Evolutionary conservation across 2,888 invertebrate species (phyloP).

Genomic region (Scelioninae gen. 1): DNA sequence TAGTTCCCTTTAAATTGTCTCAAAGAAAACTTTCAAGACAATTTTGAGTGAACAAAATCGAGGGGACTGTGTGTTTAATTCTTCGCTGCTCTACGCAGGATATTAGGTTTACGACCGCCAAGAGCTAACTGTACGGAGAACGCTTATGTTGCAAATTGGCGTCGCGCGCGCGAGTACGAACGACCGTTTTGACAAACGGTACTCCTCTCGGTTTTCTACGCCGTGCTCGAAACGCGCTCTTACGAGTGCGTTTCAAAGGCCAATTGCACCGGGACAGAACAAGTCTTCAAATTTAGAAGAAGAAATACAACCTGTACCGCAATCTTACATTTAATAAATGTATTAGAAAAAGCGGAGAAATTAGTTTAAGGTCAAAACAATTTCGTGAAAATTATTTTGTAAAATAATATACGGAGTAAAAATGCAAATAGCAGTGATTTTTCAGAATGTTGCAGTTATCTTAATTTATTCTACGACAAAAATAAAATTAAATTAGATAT

Average conservation of each 20-base stretch:
- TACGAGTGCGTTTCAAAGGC: conserved; percentile 54
- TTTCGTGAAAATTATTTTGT: not conserved
- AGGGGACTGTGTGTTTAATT: conserved; percentile 44
- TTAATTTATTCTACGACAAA: no score
- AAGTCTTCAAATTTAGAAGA: conserved; percentile 8
- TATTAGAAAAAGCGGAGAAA: no score
- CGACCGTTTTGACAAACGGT: conserved; percentile 82
- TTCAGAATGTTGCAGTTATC: no score
- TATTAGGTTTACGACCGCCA: conserved; percentile 67
- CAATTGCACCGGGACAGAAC: conserved; percentile 37
- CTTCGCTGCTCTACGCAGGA: conserved; percentile 39
- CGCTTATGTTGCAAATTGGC: conserved; percentile 80
- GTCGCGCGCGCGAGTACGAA: conserved; percentile 75
- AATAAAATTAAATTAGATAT: no score
- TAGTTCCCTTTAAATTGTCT: not conserved
- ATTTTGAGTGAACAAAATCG: conserved; percentile 3
- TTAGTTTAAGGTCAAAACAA: not conserved
- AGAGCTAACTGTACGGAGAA: conserved; percentile 76
- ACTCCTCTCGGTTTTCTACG: conserved; percentile 73
- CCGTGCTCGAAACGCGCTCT: conserved; percentile 54
- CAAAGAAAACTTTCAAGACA: not conserved
- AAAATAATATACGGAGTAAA: no score
- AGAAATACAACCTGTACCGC: no score
- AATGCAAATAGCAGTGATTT: no score
- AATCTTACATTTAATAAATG: no score